These are phyloP conservation scores for Cotesia vestalis DNA, from an alignment of 1,140 invertebrate species.

Conservation along the genomic window DNA sequence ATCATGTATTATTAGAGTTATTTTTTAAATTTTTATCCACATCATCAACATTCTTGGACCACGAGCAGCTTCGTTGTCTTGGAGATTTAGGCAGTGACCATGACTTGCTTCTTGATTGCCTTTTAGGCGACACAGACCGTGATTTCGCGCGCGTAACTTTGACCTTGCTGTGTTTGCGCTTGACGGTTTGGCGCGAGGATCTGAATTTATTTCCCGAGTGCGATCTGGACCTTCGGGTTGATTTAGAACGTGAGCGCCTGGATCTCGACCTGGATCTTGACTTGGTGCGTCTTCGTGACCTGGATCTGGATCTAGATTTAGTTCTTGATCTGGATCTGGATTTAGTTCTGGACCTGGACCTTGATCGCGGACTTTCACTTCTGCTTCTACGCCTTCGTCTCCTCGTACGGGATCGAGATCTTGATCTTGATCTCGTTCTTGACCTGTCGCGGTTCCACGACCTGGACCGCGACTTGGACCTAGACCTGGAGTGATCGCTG, in stretches of 20 bases:
- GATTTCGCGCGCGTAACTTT: conserved; percentile 53
- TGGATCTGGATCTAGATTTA: conserved; percentile 23
- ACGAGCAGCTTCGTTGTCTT: conserved; percentile 56
- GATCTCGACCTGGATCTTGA: conserved; percentile 39
- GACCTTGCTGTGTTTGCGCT: conserved; percentile 45
- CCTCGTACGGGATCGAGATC: conserved; percentile 27
- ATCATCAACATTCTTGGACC: conserved; percentile 52
- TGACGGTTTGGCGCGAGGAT: conserved; percentile 17
- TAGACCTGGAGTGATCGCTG: conserved; percentile 56
- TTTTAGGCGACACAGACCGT: conserved; percentile 44
- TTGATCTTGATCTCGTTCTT: conserved; percentile 26
- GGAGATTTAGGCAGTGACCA: conserved; percentile 61
- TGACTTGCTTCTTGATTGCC: conserved; percentile 56
- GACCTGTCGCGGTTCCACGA: conserved; percentile 51
- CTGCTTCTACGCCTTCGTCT: conserved; percentile 48
- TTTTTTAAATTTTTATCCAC: conserved; percentile 33
- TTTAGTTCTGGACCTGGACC: conserved; percentile 41
- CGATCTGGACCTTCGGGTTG: conserved; percentile 27
- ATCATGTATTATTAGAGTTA: background rate
- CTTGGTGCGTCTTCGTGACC: conserved; percentile 31
- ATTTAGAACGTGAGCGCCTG: conserved; percentile 40
- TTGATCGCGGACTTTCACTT: conserved; percentile 38
- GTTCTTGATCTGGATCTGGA: conserved; percentile 37
- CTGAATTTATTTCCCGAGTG: conserved; percentile 16
- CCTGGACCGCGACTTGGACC: conserved; percentile 29